Evolutionary conservation across 2,113 vertebrate species (phyloP), one percentile per base, ranked within the genome.

Genomic region (Mobula hypostoma): DNA sequence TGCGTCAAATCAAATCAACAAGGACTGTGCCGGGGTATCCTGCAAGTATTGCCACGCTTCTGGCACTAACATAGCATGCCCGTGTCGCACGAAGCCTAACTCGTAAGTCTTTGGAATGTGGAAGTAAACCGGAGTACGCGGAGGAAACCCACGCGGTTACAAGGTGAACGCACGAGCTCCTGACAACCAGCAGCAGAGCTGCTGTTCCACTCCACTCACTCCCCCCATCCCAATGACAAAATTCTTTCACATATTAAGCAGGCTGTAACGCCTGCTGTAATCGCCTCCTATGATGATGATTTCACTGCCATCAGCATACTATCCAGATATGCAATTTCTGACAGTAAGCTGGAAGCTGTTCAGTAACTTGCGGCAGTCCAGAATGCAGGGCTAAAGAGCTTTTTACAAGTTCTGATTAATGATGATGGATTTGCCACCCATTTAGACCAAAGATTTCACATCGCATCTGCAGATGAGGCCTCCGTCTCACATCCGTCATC

Each of bases 341-440:
- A 87, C 24, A 24, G 61, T 61, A 27, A 87, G 58, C 58, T n/a
- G 56, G 56, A 85, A 85, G 24, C 7, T 85, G 11, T 58, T 63
- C 56, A 63, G 83, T 87, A 87, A 87, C 58, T 87, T 56, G 19
- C 1, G 2, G 27, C 83, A 87, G 27, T n/a, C 56, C 5, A 29
- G 61, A 61, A 87, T 61, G 12, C 58, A 15, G 27, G 24, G 83
- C 56, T 63, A n/a, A 63, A 61, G 83, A 63, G 58, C 27, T 87
- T n/a, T 61, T 27, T 63, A 12, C 58, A 58, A 87, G 83, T 24
- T 63, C 27, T n/a, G 83, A 61, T 87, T 87, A 87, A 87, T n/a
- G 63, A 87, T 87, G 56, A 87, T 87, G 83, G 2, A 87, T 63
- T 87, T 87, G 24, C 83, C 83, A 87, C 61, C 58, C 83, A 63